Evolutionary conservation across 2,113 vertebrate species (phyloP).

Genomic region (Sapayoa aenigma): DNA sequence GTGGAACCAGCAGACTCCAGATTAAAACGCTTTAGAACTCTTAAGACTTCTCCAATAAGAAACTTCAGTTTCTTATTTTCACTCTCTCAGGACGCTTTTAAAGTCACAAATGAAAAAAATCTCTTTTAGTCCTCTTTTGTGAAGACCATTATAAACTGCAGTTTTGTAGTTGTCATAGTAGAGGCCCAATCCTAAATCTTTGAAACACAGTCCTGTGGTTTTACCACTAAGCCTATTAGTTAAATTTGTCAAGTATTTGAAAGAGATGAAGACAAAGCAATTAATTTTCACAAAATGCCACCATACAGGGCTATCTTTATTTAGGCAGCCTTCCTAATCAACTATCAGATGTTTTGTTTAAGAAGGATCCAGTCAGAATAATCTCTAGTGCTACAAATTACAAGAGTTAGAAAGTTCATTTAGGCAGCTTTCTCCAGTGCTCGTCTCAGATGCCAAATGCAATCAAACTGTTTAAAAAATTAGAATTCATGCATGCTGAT

Average conservation of each 20-base stretch:
- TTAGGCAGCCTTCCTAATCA: not conserved
- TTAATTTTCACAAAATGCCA: not conserved
- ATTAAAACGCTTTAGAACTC: not conserved
- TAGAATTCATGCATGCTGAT: not conserved
- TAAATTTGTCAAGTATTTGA: not conserved
- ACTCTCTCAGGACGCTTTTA: not conserved
- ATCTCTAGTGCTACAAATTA: not conserved
- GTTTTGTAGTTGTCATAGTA: not conserved
- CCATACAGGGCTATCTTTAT: not conserved
- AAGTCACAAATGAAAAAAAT: not conserved
- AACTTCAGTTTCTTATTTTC: not conserved
- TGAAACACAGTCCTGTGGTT: not conserved
- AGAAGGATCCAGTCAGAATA: not conserved
- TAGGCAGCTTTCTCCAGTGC: not conserved
- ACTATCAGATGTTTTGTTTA: not conserved
- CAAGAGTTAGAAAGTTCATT: not conserved
- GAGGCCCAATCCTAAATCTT: not conserved
- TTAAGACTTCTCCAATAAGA: not conserved
- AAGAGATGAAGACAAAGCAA: not conserved
- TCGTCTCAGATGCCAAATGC: not conserved
- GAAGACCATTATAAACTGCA: not conserved
- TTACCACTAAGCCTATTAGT: not conserved
- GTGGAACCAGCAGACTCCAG: not conserved
- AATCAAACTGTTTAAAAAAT: not conserved
- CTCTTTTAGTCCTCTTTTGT: not conserved